Conservation (phyloP, 1,140 invertebrate genomes). For the Drosophila elegans region DNA sequence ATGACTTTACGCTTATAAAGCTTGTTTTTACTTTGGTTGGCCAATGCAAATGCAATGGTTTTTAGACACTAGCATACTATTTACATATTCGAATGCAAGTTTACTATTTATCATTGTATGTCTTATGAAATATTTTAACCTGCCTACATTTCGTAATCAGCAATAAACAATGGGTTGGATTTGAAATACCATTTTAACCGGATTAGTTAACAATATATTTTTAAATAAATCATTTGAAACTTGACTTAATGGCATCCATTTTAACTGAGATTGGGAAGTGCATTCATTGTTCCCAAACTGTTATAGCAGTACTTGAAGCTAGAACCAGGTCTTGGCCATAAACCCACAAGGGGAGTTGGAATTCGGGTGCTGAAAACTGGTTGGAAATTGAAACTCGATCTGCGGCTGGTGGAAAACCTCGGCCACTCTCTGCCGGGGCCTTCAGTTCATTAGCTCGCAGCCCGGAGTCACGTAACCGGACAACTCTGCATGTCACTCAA, state of each 20-base stretch:
- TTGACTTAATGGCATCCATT: background rate
- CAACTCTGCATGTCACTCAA: conserved; percentile 75
- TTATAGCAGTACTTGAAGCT: background rate
- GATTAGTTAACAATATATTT: background rate
- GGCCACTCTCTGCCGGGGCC: conserved; percentile 4
- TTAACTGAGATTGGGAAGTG: background rate
- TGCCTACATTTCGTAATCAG: no score
- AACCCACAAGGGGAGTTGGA: conserved; percentile 8
- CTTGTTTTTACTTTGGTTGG: no score
- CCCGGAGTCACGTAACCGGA: conserved; percentile 64
- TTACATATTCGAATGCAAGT: no score
- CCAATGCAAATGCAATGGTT: no score
- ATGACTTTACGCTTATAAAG: no score
- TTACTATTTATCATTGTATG: no score
- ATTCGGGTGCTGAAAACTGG: conserved; percentile 37
- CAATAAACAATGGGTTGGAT: no score
- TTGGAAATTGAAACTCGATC: conserved; percentile 26
- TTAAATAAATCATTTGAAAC: background rate
- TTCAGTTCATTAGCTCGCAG: conserved; percentile 73
- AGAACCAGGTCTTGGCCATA: conserved; percentile 32
- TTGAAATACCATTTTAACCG: background rate
- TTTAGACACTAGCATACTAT: no score
- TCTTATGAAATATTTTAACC: no score
- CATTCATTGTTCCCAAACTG: background rate
- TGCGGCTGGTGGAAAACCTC: conserved; percentile 20